Evolutionary conservation across 2,797 vertebrate species (phyloP).

Genomic region (Bradypodion pumilum): DNA sequence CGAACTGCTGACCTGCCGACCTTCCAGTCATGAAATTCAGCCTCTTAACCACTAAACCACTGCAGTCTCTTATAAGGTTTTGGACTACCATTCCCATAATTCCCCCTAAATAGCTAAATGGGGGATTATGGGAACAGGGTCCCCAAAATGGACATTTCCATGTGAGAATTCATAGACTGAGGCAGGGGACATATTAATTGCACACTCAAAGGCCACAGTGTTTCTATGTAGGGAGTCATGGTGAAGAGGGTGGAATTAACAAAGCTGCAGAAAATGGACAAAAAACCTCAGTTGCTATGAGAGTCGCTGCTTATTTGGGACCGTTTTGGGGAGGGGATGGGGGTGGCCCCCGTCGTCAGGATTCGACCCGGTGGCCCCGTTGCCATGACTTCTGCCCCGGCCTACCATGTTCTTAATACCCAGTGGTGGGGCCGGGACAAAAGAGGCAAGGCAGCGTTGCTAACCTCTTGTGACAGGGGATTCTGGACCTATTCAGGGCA

Average conservation of each 20-base stretch:
- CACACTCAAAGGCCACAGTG: too few relatives aligned
- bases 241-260: not conserved
- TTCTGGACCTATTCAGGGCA: slow-evolving; percentile 32
- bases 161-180: too few relatives aligned
- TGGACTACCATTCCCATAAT: too few relatives aligned
- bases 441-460: slow-evolving; percentile 9
- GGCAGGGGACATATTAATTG: too few relatives aligned
- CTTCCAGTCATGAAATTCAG: too few relatives aligned
- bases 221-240: not conserved
- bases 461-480: slow-evolving; percentile 38
- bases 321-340: not conserved
- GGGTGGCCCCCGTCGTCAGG: not conserved
- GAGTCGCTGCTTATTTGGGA: not conserved
- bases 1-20: too few relatives aligned
- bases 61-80: too few relatives aligned
- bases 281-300: not conserved
- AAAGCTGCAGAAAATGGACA: not conserved
- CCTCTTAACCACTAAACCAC: too few relatives aligned
- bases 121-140: too few relatives aligned
- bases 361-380: not conserved
- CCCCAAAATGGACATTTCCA: too few relatives aligned
- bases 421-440: not conserved
- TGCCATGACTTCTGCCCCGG: slow-evolving; percentile 12
- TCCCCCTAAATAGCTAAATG: too few relatives aligned
- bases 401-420: slow-evolving; percentile 1